A percentile compares a stretch with the other conserved stretches of the same genome.
Conservation (phyloP, 2,888 invertebrate species). For the Pseudeuparius sepicola region DNA sequence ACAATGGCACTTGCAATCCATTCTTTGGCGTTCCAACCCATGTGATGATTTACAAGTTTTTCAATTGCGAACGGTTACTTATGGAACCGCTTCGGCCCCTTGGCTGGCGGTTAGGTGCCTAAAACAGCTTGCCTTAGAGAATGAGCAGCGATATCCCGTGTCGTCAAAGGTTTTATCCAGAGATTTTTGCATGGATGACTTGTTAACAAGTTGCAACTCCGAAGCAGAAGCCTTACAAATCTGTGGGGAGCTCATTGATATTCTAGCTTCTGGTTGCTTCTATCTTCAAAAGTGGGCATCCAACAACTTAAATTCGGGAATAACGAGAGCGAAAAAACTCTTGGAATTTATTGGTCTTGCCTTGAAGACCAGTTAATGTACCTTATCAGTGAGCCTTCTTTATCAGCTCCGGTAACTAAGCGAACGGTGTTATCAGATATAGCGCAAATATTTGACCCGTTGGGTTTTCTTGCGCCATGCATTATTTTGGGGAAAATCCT, state of each 20-base stretch:
- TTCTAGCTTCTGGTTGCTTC: conserved; percentile 9
- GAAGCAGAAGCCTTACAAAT: background rate
- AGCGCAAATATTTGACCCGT: conserved; percentile 11
- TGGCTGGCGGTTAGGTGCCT: conserved; percentile 12
- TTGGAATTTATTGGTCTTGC: conserved; percentile 11
- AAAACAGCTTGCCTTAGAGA: conserved; percentile 7
- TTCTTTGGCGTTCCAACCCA: conserved; percentile 8
- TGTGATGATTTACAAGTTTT: conserved; percentile 3
- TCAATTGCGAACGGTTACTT: conserved; percentile 11
- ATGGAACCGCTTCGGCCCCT: conserved; percentile 10
- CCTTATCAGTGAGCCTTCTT: background rate
- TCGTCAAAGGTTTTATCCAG: conserved; percentile 5
- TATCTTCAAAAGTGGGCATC: conserved; percentile 12
- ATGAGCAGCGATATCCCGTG: background rate
- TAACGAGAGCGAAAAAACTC: conserved; percentile 9
- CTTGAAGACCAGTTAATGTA: conserved; percentile 6
- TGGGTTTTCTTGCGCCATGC: too few species aligned
- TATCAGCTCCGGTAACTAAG: conserved; percentile 8
- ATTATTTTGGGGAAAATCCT: conserved; percentile 6
- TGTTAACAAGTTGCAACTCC: conserved; percentile 5
- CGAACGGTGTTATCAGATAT: conserved; percentile 9
- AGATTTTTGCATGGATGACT: conserved; percentile 14
- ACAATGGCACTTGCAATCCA: conserved; percentile 5
- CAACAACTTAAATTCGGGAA: conserved; percentile 9
- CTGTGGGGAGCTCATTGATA: background rate